These are phyloP conservation scores for Eulemur rufifrons DNA, from an alignment of 2,113 vertebrate species.

Conservation along the genomic window DNA sequence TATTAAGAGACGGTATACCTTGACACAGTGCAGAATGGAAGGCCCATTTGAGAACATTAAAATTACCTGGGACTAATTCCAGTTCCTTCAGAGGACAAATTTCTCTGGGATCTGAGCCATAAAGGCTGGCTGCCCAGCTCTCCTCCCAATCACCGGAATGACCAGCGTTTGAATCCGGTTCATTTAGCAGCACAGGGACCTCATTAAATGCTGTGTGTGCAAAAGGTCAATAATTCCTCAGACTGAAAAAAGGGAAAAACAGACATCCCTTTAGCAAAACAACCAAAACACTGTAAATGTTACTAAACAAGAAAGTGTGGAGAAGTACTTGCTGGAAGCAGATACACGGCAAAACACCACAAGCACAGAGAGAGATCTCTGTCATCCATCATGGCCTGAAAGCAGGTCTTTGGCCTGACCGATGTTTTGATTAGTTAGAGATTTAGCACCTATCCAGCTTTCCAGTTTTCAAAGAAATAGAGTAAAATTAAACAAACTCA, in stretches of 20 bases:
- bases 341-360: accelerated
- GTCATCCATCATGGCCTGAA: neutral
- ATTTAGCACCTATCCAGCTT: neutral
- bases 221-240: conserved; percentile 46
- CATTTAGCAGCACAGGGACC: neutral
- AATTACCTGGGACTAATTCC: neutral
- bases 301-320: neutral
- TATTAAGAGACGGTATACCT: neutral
- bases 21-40: neutral
- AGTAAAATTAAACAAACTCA: neutral
- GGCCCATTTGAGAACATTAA: neutral
- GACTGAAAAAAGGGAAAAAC: neutral
- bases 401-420: neutral
- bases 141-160: neutral
- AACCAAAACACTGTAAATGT: neutral
- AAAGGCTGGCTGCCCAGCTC: neutral
- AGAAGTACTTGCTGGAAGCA: neutral
- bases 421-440: neutral
- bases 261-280: neutral
- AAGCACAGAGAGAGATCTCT: neutral
- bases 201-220: conserved; percentile 34
- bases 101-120: neutral
- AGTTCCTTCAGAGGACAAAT: neutral
- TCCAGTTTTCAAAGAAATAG: neutral
- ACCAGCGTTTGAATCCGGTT: neutral